Base-by-base conservation (phyloP, 1,140 invertebrate genomes). In the Pseudachorutes palmiensis region DNA sequence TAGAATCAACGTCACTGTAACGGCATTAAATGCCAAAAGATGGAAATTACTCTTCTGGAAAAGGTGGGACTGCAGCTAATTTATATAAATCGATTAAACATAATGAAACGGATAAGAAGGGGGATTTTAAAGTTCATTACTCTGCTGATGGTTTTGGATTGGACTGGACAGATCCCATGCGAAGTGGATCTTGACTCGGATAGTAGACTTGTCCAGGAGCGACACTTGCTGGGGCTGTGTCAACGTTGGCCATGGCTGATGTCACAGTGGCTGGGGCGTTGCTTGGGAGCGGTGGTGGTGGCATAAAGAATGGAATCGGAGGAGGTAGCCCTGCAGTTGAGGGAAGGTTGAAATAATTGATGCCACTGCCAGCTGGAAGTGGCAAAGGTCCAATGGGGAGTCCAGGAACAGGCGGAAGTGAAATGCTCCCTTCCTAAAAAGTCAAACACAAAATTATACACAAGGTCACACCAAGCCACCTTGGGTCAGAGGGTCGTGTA, bases 181-280 rank as follows among this genome's bases (percentile, higher is more conserved):
- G 83, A 24, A 87, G 87, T 5, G 93, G 93, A 83, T 97, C 93
- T 76, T 96, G 93, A 75, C 91, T 94, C 1, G 93, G 93, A 82
- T 97, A 97, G 78, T 95, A 92, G 49, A 95, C 86, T 70, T 58
- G 75, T 74, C 32, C 51, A 24, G 51, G 12, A 16, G 14, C 51
- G 12, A n/a, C n/a, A n/a, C n/a, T n/a, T n/a, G n/a, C n/a, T n/a
- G 51, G 12, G 12, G 24, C 24, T 19, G 24, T 55, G 12, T 22
- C 24, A 14, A 3, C 12, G 5, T 22, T 22, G 24, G 51, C 51
- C 24, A 22, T 22, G 5, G 64, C 29, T 29, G 66, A 33, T 14
- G 62, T 12, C 33, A 48, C 41, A 48, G 33, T 26, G 2, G 68
- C 36, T 55, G 68, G 29, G 48, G 55, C 22, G 16, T 57, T 58